Evolutionary conservation across 2,888 invertebrate genomes (phyloP).

Genomic region (Vesta saturnalis): DNA sequence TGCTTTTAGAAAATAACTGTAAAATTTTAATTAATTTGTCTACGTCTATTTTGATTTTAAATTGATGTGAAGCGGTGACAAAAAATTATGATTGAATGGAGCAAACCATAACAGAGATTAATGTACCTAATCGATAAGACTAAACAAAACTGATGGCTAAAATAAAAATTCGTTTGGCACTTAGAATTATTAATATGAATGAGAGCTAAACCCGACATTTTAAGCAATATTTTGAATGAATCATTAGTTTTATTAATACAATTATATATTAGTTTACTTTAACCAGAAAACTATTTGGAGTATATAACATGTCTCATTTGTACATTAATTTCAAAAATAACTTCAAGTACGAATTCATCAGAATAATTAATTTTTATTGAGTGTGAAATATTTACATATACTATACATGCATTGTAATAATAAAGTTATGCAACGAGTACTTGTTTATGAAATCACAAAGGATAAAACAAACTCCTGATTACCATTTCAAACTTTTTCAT

Average conservation of each 20-base stretch:
- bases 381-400: not conserved
- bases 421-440: not conserved
- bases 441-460: not conserved
- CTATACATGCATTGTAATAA: not conserved
- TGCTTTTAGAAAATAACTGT: too few relatives aligned
- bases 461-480: not conserved
- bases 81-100: not conserved
- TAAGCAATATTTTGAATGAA: too few relatives aligned
- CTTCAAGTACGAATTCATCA: constrained; percentile 1
- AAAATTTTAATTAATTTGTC: too few relatives aligned
- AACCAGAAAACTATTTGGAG: too few relatives aligned
- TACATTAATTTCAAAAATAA: not conserved
- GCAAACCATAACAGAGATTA: too few relatives aligned
- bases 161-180: not conserved
- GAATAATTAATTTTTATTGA: not conserved
- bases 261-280: too few relatives aligned
- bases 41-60: too few relatives aligned
- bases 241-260: not conserved
- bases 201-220: not conserved
- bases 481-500: not conserved
- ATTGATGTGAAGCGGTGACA: too few relatives aligned
- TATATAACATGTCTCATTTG: not conserved
- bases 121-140: too few relatives aligned
- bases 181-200: not conserved
- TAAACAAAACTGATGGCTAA: not conserved